A percentile compares a stretch with the other conserved stretches of the same genome.
phyloP scores from a whole-genome alignment of 2,113 vertebrate species.

The Tragelaphus scriptus region DNA sequence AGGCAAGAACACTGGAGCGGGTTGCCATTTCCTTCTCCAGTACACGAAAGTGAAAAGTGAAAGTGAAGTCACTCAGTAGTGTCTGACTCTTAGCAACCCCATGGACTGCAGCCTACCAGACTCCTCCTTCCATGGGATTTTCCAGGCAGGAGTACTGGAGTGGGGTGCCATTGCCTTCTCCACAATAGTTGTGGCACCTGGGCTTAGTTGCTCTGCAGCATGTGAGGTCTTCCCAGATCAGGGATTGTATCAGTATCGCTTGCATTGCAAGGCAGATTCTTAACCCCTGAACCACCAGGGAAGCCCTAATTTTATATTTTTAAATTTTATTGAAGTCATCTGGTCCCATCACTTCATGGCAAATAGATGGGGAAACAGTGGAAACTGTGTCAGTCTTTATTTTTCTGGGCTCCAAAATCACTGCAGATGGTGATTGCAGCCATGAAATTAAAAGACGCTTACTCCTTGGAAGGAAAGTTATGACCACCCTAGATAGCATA shows the following conservation, averaged over 20 bases:
- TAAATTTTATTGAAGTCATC: background rate
- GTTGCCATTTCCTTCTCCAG: too few relatives aligned
- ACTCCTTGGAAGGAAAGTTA: background rate
- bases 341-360: background rate
- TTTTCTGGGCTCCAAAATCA: background rate
- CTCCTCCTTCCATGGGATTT: too few relatives aligned
- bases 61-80: too few relatives aligned
- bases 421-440: background rate
- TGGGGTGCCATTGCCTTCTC: too few relatives aligned
- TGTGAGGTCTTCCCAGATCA: background rate
- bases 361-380: background rate
- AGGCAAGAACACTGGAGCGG: too few relatives aligned
- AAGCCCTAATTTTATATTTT: background rate
- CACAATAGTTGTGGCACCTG: background rate
- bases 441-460: background rate
- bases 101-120: too few relatives aligned
- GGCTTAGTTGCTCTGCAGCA: background rate
- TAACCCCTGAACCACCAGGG: background rate
- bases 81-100: too few relatives aligned
- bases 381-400: background rate
- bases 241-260: background rate
- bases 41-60: too few relatives aligned
- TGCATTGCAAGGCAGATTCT: background rate
- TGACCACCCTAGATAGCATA: background rate
- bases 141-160: too few relatives aligned